A percentile compares a stretch with the other conserved stretches of the same genome.
Conservation (phyloP, 2,797 vertebrate species). For the Semotilus atromaculatus region DNA sequence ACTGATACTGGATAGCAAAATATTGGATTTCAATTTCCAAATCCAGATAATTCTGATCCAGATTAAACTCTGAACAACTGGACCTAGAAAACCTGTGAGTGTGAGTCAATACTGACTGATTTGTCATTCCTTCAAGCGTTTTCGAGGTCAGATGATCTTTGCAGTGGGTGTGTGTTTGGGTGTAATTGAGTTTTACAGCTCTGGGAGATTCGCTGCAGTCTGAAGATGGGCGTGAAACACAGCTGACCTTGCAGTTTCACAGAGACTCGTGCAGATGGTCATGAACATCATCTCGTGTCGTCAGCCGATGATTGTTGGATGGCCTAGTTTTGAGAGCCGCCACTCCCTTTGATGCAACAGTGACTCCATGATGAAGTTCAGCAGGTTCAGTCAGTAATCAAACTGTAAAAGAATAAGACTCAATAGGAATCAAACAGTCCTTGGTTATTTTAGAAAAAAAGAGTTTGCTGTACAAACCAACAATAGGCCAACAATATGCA, state of each 20-base stretch:
- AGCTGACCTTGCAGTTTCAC: slow-evolving; percentile 36
- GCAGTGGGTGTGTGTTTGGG: neutral
- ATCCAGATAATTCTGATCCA: neutral
- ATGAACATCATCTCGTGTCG: slow-evolving; percentile 10
- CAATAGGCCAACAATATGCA: neutral
- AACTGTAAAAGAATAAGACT: neutral
- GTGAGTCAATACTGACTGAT: neutral
- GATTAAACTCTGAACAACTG: neutral
- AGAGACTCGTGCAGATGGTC: slow-evolving; percentile 26
- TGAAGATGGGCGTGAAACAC: neutral
- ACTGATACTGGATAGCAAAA: neutral
- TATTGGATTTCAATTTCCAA: neutral
- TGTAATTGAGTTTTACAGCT: slow-evolving; percentile 24
- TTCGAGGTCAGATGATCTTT: neutral
- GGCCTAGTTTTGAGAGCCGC: slow-evolving; percentile 36
- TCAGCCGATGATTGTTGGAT: slow-evolving; percentile 30
- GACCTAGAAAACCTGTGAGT: neutral
- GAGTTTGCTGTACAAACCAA: neutral
- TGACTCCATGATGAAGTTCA: slow-evolving; percentile 7
- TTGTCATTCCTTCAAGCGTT: neutral
- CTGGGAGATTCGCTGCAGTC: neutral
- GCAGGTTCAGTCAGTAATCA: neutral
- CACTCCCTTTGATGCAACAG: slow-evolving; percentile 9
- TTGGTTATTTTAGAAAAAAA: neutral
- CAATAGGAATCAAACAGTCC: neutral